Base-by-base conservation (phyloP, 2,113 vertebrate species). In the Otus sunia region DNA sequence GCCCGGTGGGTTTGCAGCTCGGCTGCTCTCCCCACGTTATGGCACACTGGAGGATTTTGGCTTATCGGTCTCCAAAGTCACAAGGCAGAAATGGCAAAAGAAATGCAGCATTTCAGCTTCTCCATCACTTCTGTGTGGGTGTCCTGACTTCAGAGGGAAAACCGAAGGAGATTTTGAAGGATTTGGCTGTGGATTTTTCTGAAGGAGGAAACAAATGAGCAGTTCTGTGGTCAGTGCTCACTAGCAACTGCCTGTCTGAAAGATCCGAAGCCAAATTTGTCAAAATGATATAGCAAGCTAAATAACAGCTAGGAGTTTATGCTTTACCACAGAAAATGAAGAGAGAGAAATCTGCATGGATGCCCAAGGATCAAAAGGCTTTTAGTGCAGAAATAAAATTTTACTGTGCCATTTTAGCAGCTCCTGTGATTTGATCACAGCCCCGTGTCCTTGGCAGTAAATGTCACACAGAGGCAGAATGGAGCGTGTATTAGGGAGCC, bases 401-500 rank as follows among this genome's bases (percentile, higher is more conserved):
- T 91, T 43, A 39, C 52, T 25, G 82, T 92, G 93, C n/a, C 92
- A 20, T 63, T 90, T 63, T 73, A 78, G 94, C 88, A 92, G 88
- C 69, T 93, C 47, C 83, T 36, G 41, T 12, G 76, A n/a, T n/a
- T 32, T 27, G 81, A 56, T 90, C 49, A 12, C 94, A 94, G 88
- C 69, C 64, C 77, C 5, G 9, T 56, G 94, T 92, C 97, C 95
- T 96, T 88, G 92, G 95, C 93, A 81, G 94, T 63, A 36, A 93
- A 94, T 73, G 97, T 93, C 92, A 55, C 41, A 25, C 3, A 1
- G 37, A 10, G 73, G 77, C 74, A 75, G 90, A 30, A 77, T 2
- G 64, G 89, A 82, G 79, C 62, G 8, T 1, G 6, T n/a, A 6
- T 14, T 11, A 9, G 39, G 93, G 58, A 92, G 68, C 90, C 89